phyloP scores from a whole-genome alignment of 2,888 invertebrate genomes.

The Hymenopus coronatus region DNA sequence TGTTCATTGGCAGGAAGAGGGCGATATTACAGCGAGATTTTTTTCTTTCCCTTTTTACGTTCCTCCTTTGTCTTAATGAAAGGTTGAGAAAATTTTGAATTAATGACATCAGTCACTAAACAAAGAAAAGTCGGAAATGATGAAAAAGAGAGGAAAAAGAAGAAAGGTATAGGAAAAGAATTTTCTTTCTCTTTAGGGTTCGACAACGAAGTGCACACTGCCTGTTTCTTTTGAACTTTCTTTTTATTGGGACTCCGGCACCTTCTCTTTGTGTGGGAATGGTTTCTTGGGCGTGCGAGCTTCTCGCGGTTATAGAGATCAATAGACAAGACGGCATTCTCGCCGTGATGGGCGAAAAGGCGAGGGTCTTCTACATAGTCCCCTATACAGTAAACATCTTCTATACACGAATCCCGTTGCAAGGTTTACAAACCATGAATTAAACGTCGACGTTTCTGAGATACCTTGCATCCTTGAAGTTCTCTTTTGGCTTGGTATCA shows the following conservation, averaged over 20 bases:
- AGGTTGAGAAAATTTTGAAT: neutral
- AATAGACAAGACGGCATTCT: neutral
- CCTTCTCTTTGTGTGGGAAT: neutral
- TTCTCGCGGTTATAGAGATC: neutral
- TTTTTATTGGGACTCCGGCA: neutral
- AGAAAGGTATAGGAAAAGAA: neutral
- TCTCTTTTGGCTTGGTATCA: too few species aligned
- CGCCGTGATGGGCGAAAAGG: too few species aligned
- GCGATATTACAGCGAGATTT: neutral
- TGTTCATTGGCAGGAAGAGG: neutral
- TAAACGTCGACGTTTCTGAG: too few species aligned
- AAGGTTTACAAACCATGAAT: too few species aligned
- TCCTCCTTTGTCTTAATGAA: neutral
- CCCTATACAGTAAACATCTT: too few species aligned
- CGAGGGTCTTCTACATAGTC: too few species aligned
- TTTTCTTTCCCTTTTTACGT: neutral
- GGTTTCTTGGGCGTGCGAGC: neutral
- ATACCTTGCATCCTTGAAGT: too few species aligned
- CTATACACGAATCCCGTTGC: too few species aligned
- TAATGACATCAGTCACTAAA: neutral
- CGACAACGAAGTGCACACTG: neutral
- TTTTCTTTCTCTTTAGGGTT: neutral
- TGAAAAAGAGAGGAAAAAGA: too few species aligned
- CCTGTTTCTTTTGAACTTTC: neutral
- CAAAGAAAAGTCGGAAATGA: neutral